These are phyloP conservation scores for Medauroidea extradentata DNA, from an alignment of 1,140 invertebrate species.

Conservation along the genomic window DNA sequence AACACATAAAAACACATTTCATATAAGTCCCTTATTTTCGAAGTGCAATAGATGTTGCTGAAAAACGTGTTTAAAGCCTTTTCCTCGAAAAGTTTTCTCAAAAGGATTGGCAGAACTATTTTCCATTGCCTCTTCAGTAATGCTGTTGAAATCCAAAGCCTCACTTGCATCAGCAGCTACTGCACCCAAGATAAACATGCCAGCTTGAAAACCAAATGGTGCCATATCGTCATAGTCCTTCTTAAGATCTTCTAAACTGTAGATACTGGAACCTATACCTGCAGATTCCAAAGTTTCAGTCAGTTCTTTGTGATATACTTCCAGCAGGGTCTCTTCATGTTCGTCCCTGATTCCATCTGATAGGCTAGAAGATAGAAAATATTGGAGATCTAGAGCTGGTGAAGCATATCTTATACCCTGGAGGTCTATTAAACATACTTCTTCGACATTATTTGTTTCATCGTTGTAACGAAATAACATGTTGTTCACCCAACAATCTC, in stretches of 20 bases:
- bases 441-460: slow-evolving; percentile 15
- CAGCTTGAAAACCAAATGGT: slow-evolving; percentile 31
- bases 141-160: slow-evolving; percentile 32
- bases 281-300: slow-evolving; percentile 36
- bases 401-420: slow-evolving; percentile 42
- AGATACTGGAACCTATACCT: slow-evolving; percentile 38
- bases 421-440: slow-evolving; percentile 42
- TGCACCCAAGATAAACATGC: slow-evolving; percentile 30
- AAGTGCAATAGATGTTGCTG: too few relatives aligned
- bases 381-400: slow-evolving; percentile 51
- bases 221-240: slow-evolving; percentile 31
- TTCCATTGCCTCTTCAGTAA: background rate
- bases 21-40: too few relatives aligned
- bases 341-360: slow-evolving; percentile 36
- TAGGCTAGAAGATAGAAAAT: slow-evolving; percentile 53
- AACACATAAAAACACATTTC: too few relatives aligned
- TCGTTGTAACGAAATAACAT: slow-evolving; percentile 44
- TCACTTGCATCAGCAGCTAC: slow-evolving; percentile 29
- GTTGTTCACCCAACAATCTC: slow-evolving; percentile 53
- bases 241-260: slow-evolving; percentile 39
- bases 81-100: too few relatives aligned
- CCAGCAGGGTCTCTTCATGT: slow-evolving; percentile 37
- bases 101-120: background rate
- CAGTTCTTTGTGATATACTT: slow-evolving; percentile 42
- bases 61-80: too few relatives aligned